Base-by-base conservation (phyloP, 2,113 vertebrate genomes). In the Microcebus tavaratra region DNA sequence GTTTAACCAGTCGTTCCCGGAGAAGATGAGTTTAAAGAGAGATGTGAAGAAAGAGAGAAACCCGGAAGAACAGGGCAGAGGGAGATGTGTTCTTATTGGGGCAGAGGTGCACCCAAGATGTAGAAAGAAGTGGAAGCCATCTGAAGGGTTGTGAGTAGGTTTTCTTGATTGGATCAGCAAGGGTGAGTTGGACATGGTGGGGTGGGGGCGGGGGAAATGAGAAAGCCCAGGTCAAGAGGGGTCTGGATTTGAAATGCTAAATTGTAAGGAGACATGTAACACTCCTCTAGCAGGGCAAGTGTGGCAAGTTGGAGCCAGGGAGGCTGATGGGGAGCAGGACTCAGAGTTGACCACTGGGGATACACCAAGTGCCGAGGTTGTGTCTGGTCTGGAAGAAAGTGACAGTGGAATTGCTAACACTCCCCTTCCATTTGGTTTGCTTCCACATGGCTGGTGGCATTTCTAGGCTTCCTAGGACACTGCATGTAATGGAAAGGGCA, bases 181-280 rank as follows among this genome's bases (percentile, higher is more conserved):
- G 8, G 21, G 59, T 48, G 53, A 93, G n/a, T n/a, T 94, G 34
- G 31, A 59, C 67, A 94, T 88, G 39, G 39, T 21, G 5, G 53
- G 5, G 53, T 14, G 13, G 48, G 4, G 2, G 39, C 0, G 48
- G 6, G 2, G 39, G 45, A 48, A 70, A 50, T 31, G 29, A 89
- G 23, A 95, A 67, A 59, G 34, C 42, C 75, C 20, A 70, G 50
- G 55, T 6, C 23, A 23, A 65, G 7, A 8, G 21, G 6, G 14
- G 9, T 86, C 87, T 93, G 45, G n/a, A 72, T 79, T 91, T 65
- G 78, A 97, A 72, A 85, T 67, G 55, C 31, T 67, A 65, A 76
- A 61, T 78, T 53, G 20, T 18, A 65, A 31, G n/a, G 23, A 55
- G 25, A 13, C n/a, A 9, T 13, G 11, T 0, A 4, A 3, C 72